Evolutionary conservation across 2,888 invertebrate species (phyloP).

Genomic region (Alsophila aescularia): DNA sequence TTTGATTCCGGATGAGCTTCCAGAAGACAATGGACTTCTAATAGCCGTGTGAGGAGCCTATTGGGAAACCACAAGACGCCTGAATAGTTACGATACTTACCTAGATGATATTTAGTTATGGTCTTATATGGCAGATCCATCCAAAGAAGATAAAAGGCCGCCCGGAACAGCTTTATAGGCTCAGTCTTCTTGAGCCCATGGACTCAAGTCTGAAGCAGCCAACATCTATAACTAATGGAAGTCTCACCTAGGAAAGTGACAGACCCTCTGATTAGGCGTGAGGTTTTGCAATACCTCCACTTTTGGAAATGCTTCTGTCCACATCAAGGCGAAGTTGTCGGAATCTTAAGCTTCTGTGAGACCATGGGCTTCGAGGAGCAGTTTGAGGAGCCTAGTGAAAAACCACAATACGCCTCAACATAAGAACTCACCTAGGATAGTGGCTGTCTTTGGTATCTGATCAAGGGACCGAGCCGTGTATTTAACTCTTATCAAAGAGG

Average conservation of each 20-base stretch:
- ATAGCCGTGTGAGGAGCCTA: not conserved
- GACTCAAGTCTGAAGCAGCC: not conserved
- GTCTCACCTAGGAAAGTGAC: slow-evolving; percentile 51
- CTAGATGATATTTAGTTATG: no score
- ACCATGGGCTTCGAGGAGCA: slow-evolving; percentile 49
- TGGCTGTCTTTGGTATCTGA: slow-evolving; percentile 87
- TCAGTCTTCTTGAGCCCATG: not conserved
- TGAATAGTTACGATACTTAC: not conserved
- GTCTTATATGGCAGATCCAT: no score
- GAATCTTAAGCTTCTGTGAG: slow-evolving; percentile 33
- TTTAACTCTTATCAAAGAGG: no score
- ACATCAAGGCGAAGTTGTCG: slow-evolving; percentile 44
- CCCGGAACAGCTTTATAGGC: no score
- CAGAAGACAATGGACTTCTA: not conserved
- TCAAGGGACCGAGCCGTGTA: not conserved
- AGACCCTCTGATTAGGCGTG: slow-evolving; percentile 43
- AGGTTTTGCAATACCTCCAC: slow-evolving; percentile 37
- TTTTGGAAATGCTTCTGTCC: slow-evolving; percentile 41
- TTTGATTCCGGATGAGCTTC: not conserved
- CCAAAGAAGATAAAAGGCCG: no score
- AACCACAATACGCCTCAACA: slow-evolving; percentile 12
- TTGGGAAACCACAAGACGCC: not conserved
- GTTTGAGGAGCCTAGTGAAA: slow-evolving; percentile 34
- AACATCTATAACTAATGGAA: not conserved
- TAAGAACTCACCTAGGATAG: not conserved